phyloP scores from a whole-genome alignment of 2,888 invertebrate genomes.

The Cheilosia pagana region DNA sequence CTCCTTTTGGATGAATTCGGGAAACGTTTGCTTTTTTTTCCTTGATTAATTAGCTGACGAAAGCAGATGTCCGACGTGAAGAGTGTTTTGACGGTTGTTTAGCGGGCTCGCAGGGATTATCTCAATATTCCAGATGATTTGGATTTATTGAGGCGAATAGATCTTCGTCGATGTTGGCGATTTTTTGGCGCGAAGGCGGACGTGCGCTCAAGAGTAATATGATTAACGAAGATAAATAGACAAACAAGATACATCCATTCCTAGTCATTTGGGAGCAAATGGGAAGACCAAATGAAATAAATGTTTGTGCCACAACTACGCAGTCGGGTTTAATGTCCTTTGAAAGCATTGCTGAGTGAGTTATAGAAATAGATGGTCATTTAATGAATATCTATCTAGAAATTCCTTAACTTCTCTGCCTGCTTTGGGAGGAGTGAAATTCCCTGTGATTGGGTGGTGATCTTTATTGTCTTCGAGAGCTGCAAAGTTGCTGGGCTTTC shows the following conservation, averaged over 20 bases:
- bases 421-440: background rate
- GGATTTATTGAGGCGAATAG: slow-evolving; percentile 48
- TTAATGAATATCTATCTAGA: background rate
- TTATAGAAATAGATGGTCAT: too few species aligned
- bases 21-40: background rate
- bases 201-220: background rate
- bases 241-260: slow-evolving; percentile 24
- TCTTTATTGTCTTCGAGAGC: background rate
- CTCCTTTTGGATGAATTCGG: slow-evolving; percentile 26
- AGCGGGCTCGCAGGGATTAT: slow-evolving; percentile 25
- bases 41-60: slow-evolving; percentile 71
- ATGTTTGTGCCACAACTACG: background rate
- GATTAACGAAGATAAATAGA: slow-evolving; percentile 62
- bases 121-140: slow-evolving; percentile 53
- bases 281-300: background rate
- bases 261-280: background rate
- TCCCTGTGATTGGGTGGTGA: background rate
- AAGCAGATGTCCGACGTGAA: slow-evolving; percentile 50
- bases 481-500: background rate
- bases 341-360: too few species aligned
- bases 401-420: background rate
- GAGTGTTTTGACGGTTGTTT: slow-evolving; percentile 38
- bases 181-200: background rate
- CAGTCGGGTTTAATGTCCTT: too few species aligned
- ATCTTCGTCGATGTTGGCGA: slow-evolving; percentile 19